These are phyloP conservation scores for Chaetorhynchus papuensis DNA, from an alignment of 2,113 vertebrate species.

Conservation along the genomic window DNA sequence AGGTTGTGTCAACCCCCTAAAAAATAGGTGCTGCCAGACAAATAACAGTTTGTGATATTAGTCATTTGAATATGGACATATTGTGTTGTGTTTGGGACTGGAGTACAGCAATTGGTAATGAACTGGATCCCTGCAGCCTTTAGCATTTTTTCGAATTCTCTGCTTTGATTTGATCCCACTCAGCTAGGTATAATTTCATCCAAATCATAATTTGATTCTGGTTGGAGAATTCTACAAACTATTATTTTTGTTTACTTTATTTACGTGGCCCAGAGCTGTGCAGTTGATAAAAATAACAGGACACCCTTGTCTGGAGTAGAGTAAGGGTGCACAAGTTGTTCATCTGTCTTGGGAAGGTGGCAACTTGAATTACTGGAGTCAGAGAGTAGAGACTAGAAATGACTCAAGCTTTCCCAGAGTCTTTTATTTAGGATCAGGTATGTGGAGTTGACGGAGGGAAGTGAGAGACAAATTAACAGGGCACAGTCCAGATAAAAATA, in stretches of 20 bases:
- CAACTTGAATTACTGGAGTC: neutral
- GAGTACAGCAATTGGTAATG: neutral
- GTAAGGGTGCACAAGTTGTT: neutral
- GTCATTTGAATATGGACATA: constrained; percentile 31
- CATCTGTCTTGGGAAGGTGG: neutral
- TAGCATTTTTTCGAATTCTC: neutral
- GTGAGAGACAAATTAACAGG: neutral
- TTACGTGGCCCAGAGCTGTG: neutral
- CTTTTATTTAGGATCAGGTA: constrained; percentile 20
- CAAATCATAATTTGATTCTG: constrained; percentile 28
- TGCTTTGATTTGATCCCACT: constrained; percentile 33
- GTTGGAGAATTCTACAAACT: neutral
- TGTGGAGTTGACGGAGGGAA: neutral
- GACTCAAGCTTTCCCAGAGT: neutral
- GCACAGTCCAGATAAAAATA: constrained; percentile 27
- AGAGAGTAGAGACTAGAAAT: neutral
- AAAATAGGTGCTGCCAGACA: constrained; percentile 36
- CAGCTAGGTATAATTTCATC: constrained; percentile 3
- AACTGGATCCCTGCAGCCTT: neutral
- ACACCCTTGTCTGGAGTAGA: neutral
- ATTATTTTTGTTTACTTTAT: neutral
- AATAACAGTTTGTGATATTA: constrained; percentile 39
- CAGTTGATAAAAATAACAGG: neutral
- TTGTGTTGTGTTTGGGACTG: neutral
- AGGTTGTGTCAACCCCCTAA: constrained; percentile 5